Percentiles rank a stretch among this genome's conserved stretches.
Conservation (phyloP, 2,797 vertebrate species). For the Tokudaia muenninki region DNA sequence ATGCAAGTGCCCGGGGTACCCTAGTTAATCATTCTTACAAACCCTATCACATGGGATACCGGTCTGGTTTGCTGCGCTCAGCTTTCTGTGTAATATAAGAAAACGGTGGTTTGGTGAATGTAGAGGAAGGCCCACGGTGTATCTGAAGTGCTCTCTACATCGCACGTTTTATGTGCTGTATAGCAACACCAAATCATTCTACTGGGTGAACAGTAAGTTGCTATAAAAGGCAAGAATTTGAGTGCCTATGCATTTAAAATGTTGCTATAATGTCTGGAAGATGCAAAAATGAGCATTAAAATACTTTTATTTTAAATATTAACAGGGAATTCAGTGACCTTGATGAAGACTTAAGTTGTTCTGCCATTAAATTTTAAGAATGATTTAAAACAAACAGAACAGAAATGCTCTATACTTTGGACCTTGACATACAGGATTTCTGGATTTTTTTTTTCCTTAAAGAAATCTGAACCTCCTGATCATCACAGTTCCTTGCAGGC, state of each 20-base stretch:
- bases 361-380: conserved; percentile 37
- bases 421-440: neutral
- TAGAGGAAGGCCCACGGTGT: conserved; percentile 32
- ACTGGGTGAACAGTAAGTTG: neutral
- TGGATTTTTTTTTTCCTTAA: neutral
- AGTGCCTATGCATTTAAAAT: conserved; percentile 2
- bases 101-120: conserved; percentile 21
- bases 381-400: neutral
- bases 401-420: neutral
- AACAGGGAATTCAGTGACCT: neutral
- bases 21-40: conserved; percentile 75
- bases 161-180: neutral
- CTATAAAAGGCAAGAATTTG: conserved; percentile 3
- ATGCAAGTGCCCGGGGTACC: conserved; percentile 74
- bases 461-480: neutral
- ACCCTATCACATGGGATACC: conserved; percentile 19
- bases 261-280: neutral
- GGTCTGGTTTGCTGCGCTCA: neutral
- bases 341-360: neutral
- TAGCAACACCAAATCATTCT: neutral
- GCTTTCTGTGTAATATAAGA: conserved; percentile 32
- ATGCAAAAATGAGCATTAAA: neutral
- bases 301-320: conserved; percentile 45
- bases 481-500: neutral
- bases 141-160: neutral